Percentiles rank a stretch among this genome's conserved stretches.
These are phyloP conservation scores for Clamator glandarius DNA, from an alignment of 2,797 vertebrate genomes.

Conservation along the genomic window DNA sequence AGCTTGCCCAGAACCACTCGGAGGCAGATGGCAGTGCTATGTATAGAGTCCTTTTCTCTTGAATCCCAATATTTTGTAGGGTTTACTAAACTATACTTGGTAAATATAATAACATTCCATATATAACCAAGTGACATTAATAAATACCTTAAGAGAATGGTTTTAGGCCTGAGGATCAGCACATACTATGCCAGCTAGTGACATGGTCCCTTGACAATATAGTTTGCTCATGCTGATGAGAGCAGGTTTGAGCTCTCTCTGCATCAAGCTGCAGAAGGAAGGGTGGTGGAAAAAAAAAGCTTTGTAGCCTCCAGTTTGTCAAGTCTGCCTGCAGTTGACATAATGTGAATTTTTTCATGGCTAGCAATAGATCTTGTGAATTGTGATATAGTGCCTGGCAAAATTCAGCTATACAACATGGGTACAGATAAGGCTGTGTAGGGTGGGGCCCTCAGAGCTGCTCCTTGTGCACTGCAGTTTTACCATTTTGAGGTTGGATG, in stretches of 20 bases:
- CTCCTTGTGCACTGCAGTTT: background rate
- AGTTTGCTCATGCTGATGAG: background rate
- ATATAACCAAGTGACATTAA: background rate
- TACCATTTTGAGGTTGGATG: background rate
- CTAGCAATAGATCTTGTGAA: background rate
- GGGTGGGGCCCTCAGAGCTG: background rate
- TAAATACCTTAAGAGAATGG: background rate
- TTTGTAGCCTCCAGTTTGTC: background rate
- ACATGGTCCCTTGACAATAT: fast-evolving
- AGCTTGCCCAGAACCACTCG: background rate
- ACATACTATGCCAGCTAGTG: fast-evolving
- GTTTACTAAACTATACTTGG: background rate
- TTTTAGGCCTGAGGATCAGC: background rate
- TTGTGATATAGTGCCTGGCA: background rate
- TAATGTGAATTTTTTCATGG: background rate
- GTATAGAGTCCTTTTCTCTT: fast-evolving
- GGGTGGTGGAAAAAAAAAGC: too few relatives aligned
- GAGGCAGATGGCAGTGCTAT: background rate
- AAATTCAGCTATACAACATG: fast-evolving
- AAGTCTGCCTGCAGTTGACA: background rate
- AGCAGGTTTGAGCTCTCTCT: background rate
- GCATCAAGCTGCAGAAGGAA: background rate
- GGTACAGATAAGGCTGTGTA: background rate
- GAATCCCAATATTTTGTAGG: background rate
- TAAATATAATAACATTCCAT: too few relatives aligned